Base-by-base conservation (phyloP, 35 echinoderm and acorn worm species). In the Apostichopus japonicus region DNA sequence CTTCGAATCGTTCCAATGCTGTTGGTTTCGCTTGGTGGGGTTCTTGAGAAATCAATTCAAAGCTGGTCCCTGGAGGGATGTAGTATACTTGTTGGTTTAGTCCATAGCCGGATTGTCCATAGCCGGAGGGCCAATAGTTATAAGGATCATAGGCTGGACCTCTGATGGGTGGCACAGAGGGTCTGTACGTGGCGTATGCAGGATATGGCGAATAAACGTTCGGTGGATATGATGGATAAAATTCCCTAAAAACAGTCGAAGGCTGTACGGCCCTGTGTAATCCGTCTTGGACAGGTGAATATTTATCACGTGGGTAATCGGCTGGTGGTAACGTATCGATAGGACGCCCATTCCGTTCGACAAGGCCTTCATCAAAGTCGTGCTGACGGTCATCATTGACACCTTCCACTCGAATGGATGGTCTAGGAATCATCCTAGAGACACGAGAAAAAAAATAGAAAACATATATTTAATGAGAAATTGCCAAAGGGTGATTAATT, bases 381-480 rank as follows among this genome's bases (percentile, higher is more conserved):
- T 73, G 8, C 10, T 65, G 8, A 73, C 51, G 33, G 13, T 61
- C 57, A 61, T 61, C 57, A 61, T 13, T 13, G 9, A 89, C 44
- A 33, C 27, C 61, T 3, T 89, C 86, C 19, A 44, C 27, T 33
- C 56, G 71, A 17, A 89, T 52, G 3, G 86, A 89, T 10, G 86
- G 86, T 19, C 86, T 89, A 21, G 86, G 86, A 73, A 89, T 89
- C 86, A 89, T 89, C 14, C 86, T 89, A n/a, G 6, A 16, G 63
- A 27, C 7, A 21, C 57, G 9, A 44, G 8, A 78, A 61, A 82
- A 81, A 15, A 24, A 56, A 54, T 82, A 54, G 25, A 8, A 82
- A 82, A 51, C 16, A 23, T 75, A 19, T 75, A 7, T 75, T 75
- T 8, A 75, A 75, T 44, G 33, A 4, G 0, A 4, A 44, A 44